Conservation (phyloP, 1,140 invertebrate genomes). For the Caenorhabditis elegans region DNA sequence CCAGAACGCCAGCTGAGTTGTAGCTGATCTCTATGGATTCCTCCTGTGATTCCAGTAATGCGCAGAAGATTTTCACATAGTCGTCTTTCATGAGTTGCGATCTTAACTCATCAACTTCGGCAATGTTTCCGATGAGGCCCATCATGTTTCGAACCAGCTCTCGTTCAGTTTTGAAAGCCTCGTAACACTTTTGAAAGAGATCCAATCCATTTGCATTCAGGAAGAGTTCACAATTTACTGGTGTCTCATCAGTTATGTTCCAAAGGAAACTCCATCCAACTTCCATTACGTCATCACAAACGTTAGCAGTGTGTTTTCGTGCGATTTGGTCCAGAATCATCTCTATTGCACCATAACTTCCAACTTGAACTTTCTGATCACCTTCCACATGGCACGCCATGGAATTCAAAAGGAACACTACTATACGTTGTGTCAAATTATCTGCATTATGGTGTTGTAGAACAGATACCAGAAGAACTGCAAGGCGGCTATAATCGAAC, state of each 20-base stretch:
- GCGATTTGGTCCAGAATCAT: slow-evolving; percentile 61
- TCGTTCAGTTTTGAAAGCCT: slow-evolving; percentile 50
- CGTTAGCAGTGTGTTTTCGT: slow-evolving; percentile 55
- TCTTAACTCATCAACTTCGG: slow-evolving; percentile 84
- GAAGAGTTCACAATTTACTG: slow-evolving; percentile 61
- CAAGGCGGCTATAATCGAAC: slow-evolving; percentile 83
- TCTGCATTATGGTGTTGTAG: slow-evolving; percentile 80
- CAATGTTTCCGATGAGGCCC: slow-evolving; percentile 86
- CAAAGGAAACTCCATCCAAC: slow-evolving; percentile 94
- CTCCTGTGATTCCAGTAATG: slow-evolving; percentile 79
- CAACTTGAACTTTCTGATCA: slow-evolving; percentile 83
- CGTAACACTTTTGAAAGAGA: slow-evolving; percentile 57
- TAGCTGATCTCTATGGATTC: slow-evolving; percentile 97
- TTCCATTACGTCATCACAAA: slow-evolving; percentile 92
- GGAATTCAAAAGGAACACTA: slow-evolving; percentile 89
- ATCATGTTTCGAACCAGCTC: slow-evolving; percentile 66
- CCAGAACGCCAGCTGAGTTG: slow-evolving; percentile 91
- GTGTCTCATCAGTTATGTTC: slow-evolving; percentile 78
- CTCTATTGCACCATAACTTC: slow-evolving; percentile 81
- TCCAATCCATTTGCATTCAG: slow-evolving; percentile 53
- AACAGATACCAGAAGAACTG: slow-evolving; percentile 80
- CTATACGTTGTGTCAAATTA: slow-evolving; percentile 87
- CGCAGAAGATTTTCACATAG: slow-evolving; percentile 80
- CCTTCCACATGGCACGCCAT: slow-evolving; percentile 93
- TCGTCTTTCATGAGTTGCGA: slow-evolving; percentile 80